Percentiles rank a stretch among this genome's conserved stretches.
phyloP scores from a whole-genome alignment of 1,140 invertebrate genomes.

The Pseudomyrmex pallidus region DNA sequence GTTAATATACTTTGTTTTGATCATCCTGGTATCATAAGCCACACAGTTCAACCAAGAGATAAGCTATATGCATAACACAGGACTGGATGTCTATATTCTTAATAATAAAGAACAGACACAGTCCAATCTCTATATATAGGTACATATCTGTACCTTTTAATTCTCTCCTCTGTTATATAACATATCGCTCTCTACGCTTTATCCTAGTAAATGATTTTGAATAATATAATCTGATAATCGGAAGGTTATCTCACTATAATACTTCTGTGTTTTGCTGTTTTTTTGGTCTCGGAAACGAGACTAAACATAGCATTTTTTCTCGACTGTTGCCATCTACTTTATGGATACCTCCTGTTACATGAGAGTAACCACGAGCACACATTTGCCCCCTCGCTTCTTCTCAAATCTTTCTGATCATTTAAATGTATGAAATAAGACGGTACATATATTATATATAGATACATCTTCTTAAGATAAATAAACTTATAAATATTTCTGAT shows the following conservation, averaged over 20 bases:
- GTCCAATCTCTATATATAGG: slow-evolving; percentile 75
- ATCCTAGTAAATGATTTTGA: slow-evolving; percentile 52
- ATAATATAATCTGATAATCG: slow-evolving; percentile 64
- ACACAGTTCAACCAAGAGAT: slow-evolving; percentile 51
- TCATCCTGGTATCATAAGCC: slow-evolving; percentile 54
- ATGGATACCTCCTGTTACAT: slow-evolving; percentile 68
- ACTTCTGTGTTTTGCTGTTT: slow-evolving; percentile 76
- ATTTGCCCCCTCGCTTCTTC: slow-evolving; percentile 33
- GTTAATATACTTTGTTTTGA: slow-evolving; percentile 14
- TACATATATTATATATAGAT: background rate
- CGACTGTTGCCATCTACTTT: slow-evolving; percentile 68
- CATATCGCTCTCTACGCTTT: slow-evolving; percentile 65
- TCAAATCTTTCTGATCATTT: slow-evolving; percentile 43
- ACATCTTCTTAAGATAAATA: slow-evolving; percentile 54
- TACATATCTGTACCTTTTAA: slow-evolving; percentile 60
- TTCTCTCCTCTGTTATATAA: slow-evolving; percentile 39
- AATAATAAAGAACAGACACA: slow-evolving; percentile 83
- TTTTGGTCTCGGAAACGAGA: slow-evolving; percentile 81
- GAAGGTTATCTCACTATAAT: slow-evolving; percentile 75
- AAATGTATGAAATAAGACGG: slow-evolving; percentile 45
- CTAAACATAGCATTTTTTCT: slow-evolving; percentile 82
- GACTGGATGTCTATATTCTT: slow-evolving; percentile 84
- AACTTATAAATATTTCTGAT: slow-evolving; percentile 46
- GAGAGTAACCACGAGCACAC: slow-evolving; percentile 19
- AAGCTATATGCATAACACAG: slow-evolving; percentile 54